Percentiles rank a stretch among this genome's conserved stretches.
Evolutionary conservation across 2,797 vertebrate species (phyloP).

Genomic region (Ctenopoma multispine): DNA sequence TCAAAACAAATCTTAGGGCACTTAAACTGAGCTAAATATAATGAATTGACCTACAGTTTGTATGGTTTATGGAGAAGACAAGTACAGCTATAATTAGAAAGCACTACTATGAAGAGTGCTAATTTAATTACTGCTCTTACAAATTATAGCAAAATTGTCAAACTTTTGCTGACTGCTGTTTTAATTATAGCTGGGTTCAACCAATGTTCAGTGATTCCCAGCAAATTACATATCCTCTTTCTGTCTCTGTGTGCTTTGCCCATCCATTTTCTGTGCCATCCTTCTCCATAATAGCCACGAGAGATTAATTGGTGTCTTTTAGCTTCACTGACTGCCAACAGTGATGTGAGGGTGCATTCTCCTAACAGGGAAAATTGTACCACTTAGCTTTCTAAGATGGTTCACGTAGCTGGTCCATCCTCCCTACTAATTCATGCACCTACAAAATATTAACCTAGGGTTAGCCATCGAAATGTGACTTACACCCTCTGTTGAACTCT

Average conservation of each 20-base stretch:
- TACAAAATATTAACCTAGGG: conserved; percentile 42
- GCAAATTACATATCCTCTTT: conserved; percentile 60
- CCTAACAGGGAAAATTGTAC: conserved; percentile 59
- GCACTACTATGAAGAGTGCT: conserved; percentile 37
- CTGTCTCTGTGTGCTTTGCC: conserved; percentile 47
- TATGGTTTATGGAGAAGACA: conserved; percentile 12
- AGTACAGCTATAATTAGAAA: conserved; percentile 49
- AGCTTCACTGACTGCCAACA: conserved; percentile 59
- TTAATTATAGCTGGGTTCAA: conserved; percentile 60
- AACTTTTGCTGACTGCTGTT: conserved; percentile 64
- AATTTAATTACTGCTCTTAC: conserved; percentile 61
- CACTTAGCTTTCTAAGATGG: conserved; percentile 61
- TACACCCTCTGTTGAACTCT: conserved; percentile 18
- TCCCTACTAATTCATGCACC: conserved; percentile 41
- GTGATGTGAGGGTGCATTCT: conserved; percentile 51
- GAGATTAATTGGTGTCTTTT: conserved; percentile 73
- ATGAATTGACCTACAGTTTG: conserved; percentile 31
- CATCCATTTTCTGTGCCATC: conserved; percentile 54
- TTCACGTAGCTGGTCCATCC: conserved; percentile 44
- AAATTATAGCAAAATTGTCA: conserved; percentile 61
- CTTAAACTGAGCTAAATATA: conserved; percentile 37
- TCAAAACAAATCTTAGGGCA: conserved; percentile 29
- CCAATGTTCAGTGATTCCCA: conserved; percentile 49
- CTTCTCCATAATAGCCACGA: conserved; percentile 52
- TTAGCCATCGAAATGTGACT: conserved; percentile 18